These are phyloP conservation scores for Progne subis DNA, from an alignment of 2,113 vertebrate species.

Conservation along the genomic window DNA sequence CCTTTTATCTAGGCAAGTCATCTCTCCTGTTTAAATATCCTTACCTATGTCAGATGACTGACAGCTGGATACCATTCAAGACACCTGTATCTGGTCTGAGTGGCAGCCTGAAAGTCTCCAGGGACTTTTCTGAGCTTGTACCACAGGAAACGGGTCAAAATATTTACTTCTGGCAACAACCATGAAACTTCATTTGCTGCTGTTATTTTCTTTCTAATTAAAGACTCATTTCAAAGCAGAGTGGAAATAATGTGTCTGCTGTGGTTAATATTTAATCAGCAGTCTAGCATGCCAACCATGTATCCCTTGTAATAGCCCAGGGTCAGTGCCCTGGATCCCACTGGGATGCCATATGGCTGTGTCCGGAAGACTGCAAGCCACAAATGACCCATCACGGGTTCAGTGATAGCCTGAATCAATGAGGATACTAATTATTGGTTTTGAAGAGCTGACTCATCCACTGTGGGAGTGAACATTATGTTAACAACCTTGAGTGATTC, in stretches of 20 bases:
- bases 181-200: slow-evolving; percentile 55
- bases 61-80: not conserved
- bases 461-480: slow-evolving; percentile 32
- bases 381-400: not conserved
- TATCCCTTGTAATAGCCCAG: slow-evolving; percentile 36
- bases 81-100: slow-evolving; percentile 11
- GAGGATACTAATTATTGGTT: slow-evolving; percentile 34
- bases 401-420: slow-evolving; percentile 30
- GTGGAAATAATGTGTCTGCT: slow-evolving; percentile 53
- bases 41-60: not conserved
- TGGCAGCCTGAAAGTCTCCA: not conserved
- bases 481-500: slow-evolving; percentile 32
- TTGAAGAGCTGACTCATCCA: slow-evolving; percentile 15
- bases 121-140: slow-evolving; percentile 44
- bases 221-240: slow-evolving; percentile 59
- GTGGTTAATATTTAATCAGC: slow-evolving; percentile 63
- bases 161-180: slow-evolving; percentile 53
- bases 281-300: not conserved
- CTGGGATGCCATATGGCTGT: slow-evolving; percentile 34
- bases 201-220: slow-evolving; percentile 61
- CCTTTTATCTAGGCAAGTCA: not conserved
- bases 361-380: slow-evolving; percentile 44
- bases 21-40: not conserved
- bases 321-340: slow-evolving; percentile 5
- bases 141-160: slow-evolving; percentile 57